A percentile compares a stretch with the other conserved stretches of the same genome.
Evolutionary conservation across 2,888 invertebrate genomes (phyloP).

Genomic region (Argyra leucocephala): DNA sequence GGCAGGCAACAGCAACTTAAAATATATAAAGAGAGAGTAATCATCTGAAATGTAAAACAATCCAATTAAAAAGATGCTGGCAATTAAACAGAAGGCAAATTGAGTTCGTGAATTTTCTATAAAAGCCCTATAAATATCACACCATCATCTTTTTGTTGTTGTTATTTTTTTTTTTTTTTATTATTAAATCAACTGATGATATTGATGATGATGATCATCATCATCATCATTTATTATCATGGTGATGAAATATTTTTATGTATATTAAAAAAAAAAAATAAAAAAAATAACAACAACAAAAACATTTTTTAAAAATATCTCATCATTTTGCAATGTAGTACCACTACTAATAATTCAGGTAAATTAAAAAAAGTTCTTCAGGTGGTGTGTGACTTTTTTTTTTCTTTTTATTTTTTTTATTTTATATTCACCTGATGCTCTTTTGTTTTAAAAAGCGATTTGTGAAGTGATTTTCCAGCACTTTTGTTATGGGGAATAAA

Average conservation of each 20-base stretch:
- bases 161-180: too few species aligned
- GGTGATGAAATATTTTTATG: neutral
- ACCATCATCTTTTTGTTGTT: neutral
- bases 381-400: too few species aligned
- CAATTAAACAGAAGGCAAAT: constrained; percentile 13
- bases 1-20: too few species aligned
- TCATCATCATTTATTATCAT: neutral
- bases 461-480: too few species aligned
- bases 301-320: too few species aligned
- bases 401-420: neutral
- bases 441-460: neutral
- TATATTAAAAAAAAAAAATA: neutral
- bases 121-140: neutral
- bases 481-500: too few species aligned
- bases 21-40: neutral
- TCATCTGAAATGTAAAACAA: constrained; percentile 1
- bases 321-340: too few species aligned
- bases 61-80: constrained; percentile 10
- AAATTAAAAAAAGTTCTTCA: too few species aligned
- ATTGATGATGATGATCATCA: neutral
- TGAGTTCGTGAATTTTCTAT: neutral
- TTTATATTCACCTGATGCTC: neutral
- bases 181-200: neutral
- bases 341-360: too few species aligned
- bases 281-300: too few species aligned